Conservation (phyloP, 2,113 vertebrate genomes). For the Notechis scutatus region DNA sequence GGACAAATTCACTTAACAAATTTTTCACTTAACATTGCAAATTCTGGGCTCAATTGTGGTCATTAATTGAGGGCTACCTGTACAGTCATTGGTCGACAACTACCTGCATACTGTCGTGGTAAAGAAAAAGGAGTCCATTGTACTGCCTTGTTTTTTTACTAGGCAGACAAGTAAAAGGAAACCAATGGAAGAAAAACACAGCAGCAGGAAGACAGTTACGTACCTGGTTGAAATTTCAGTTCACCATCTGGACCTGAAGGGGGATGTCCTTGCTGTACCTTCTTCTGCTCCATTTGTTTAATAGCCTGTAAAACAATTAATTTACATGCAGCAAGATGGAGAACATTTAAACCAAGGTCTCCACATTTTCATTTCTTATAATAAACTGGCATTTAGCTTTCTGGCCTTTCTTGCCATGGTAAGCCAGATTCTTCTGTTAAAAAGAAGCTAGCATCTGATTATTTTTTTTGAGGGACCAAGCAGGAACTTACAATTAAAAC, state of each 20-base stretch:
- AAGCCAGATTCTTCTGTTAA: background rate
- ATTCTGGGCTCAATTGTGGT: no score
- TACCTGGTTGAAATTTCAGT: constrained; percentile 72
- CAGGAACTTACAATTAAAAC: background rate
- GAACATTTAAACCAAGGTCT: constrained; percentile 25
- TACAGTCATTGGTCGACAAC: background rate
- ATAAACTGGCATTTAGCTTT: background rate
- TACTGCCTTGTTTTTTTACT: background rate
- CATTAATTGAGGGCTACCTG: background rate
- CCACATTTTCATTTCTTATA: background rate
- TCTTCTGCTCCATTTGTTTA: constrained; percentile 91
- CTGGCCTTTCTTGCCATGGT: background rate
- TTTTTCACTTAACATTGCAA: no score
- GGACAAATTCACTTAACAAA: no score
- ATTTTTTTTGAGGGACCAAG: background rate
- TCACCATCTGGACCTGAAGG: constrained; percentile 75
- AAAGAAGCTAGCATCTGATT: background rate
- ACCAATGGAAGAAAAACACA: background rate
- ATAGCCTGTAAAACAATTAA: constrained; percentile 73
- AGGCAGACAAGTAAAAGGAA: background rate
- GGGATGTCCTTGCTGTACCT: constrained; percentile 76
- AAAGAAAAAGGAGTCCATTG: background rate
- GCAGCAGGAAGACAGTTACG: constrained; percentile 33
- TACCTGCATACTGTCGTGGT: background rate
- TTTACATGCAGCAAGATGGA: background rate